Percentiles rank a stretch among this genome's conserved stretches.
These are phyloP conservation scores for Dromius quadrimaculatus DNA, from an alignment of 2,888 invertebrate species.

Conservation along the genomic window DNA sequence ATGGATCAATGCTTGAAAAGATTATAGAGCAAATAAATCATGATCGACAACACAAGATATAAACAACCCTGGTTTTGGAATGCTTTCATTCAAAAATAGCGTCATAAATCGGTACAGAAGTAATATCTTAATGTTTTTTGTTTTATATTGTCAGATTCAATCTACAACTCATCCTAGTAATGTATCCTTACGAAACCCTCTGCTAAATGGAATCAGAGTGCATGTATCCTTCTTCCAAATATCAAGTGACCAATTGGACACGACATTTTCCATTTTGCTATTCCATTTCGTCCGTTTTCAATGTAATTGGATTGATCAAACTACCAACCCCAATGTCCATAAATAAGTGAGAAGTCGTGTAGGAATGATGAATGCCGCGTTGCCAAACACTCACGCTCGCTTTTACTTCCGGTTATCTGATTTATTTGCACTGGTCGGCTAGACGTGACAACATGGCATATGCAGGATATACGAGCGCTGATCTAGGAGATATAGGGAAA, in stretches of 20 bases:
- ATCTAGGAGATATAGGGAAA: conserved; percentile 5
- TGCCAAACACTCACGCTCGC: conserved; percentile 4
- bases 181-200: too few relatives aligned
- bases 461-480: background rate
- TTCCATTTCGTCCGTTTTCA: background rate
- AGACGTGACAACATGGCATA: conserved; percentile 25
- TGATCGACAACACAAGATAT: too few relatives aligned
- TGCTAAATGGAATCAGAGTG: too few relatives aligned
- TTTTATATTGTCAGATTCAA: too few relatives aligned
- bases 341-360: conserved; percentile 55
- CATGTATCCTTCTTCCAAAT: too few relatives aligned
- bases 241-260: background rate
- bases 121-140: too few relatives aligned
- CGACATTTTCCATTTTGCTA: background rate
- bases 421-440: conserved; percentile 5
- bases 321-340: conserved; percentile 44
- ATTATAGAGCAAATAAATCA: too few relatives aligned
- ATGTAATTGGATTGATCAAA: conserved; percentile 34
- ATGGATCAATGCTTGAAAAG: too few relatives aligned
- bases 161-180: too few relatives aligned
- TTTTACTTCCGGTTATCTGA: conserved; percentile 4
- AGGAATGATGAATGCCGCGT: conserved; percentile 48
- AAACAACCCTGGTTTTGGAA: too few relatives aligned
- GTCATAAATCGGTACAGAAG: too few relatives aligned
- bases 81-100: too few relatives aligned